Evolutionary conservation across 2,797 vertebrate species (phyloP), one percentile per base, ranked within the genome.

Genomic region (Allobates femoralis): DNA sequence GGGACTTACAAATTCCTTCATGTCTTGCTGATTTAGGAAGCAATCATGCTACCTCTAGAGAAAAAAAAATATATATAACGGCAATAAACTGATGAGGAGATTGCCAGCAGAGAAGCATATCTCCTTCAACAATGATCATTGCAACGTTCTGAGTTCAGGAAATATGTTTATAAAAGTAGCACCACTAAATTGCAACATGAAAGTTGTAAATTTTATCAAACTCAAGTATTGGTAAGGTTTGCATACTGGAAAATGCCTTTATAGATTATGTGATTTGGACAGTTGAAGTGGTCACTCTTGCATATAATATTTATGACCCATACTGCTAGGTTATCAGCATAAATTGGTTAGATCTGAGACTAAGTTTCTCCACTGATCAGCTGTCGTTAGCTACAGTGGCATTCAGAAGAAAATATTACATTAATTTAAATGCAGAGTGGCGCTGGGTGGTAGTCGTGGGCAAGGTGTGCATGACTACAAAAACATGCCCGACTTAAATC

Each of bases 21-120:
- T 78, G 80, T 87, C 80, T 83, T 55, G 75, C 85, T 87, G 85
- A 87, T 87, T 87, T 87, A 87, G 85, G 80, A 87, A 69, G 80
- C 85, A 87, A 83, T 87, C 85, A 83, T 58, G 34, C 73, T 77
- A 46, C 28, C 85, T 87, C 82, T 26, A 16, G 51, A 83, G 80
- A 87, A 73, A 32, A 28, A 37, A 78, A 66, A 79, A 87, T 69
- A 87, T 83, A 87, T 87, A 87, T 83, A 81, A 62, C 67, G 66
- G 30, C 60, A 86, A 67, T 71, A 87, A 82, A 87, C 80, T 76
- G 46, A 71, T 67, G 28, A 82, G 37, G 23, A 82, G 79, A 74
- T 76, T 62, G 71, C 37, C 56, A 82, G 32, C 71, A 79, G 79
- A 77, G 73, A 75, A 77, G 41, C 85, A 83, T 19, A 83, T 78